phyloP scores from a whole-genome alignment of 2,113 vertebrate genomes.

The Zosterops pallidus region DNA sequence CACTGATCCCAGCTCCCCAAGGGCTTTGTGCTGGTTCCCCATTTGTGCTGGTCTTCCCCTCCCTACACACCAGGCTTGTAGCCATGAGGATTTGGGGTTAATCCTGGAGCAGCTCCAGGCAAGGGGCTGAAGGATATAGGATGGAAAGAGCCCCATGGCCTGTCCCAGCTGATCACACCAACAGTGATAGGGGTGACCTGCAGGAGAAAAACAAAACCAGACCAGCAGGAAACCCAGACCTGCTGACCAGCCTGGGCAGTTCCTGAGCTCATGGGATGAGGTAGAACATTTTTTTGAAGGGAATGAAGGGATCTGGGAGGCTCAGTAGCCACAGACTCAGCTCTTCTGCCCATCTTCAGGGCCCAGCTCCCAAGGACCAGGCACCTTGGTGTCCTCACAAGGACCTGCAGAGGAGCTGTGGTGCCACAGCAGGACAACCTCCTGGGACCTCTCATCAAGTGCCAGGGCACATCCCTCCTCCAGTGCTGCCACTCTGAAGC shows the following conservation, averaged over 20 bases:
- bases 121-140: background rate
- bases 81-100: background rate
- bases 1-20: background rate
- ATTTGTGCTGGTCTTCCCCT: background rate
- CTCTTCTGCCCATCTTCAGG: background rate
- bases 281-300: background rate
- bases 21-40: background rate
- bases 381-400: background rate
- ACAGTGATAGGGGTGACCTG: background rate
- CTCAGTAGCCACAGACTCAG: background rate
- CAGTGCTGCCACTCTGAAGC: background rate
- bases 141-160: background rate
- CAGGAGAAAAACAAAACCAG: background rate
- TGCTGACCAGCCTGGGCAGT: background rate
- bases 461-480: background rate
- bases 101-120: background rate
- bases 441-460: background rate
- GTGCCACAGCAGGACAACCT: background rate
- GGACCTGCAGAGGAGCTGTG: background rate
- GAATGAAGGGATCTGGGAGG: background rate
- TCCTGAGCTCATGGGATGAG: background rate
- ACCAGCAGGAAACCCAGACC: background rate
- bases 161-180: background rate
- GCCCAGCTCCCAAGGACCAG: background rate
- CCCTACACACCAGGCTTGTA: rapidly evolving